These are phyloP conservation scores for Chrysodeixis includens DNA, from an alignment of 2,888 invertebrate genomes.

Conservation along the genomic window DNA sequence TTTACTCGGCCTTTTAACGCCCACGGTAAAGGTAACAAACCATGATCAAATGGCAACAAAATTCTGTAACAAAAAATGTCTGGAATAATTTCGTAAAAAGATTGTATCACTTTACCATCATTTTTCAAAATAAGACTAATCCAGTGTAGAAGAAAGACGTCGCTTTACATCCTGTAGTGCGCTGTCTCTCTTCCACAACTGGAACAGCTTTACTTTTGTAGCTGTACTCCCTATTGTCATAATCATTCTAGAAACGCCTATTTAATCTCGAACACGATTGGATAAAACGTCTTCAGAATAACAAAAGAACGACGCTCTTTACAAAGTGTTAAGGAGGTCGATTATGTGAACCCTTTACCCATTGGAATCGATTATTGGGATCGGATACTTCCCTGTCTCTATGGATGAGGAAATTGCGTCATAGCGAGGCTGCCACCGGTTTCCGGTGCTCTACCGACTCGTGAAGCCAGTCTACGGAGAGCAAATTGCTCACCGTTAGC, in stretches of 20 bases:
- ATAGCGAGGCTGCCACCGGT: slow-evolving; percentile 20
- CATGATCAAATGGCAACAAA: not conserved
- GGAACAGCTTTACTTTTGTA: no score
- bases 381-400: slow-evolving; percentile 34
- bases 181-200: no score
- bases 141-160: no score
- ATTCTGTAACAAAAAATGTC: not conserved
- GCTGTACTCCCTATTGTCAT: not conserved
- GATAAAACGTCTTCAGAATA: not conserved
- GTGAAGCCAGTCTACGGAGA: slow-evolving; percentile 23
- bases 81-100: not conserved
- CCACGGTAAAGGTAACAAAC: not conserved
- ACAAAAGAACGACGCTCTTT: not conserved
- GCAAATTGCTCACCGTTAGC: slow-evolving; percentile 16
- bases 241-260: not conserved
- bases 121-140: no score
- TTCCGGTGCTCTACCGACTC: slow-evolving; percentile 27
- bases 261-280: not conserved
- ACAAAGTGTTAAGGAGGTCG: not conserved
- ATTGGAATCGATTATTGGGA: slow-evolving; percentile 23
- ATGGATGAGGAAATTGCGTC: slow-evolving; percentile 43
- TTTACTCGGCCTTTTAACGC: not conserved
- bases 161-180: no score
- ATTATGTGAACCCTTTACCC: slow-evolving; percentile 5
- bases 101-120: not conserved